Base-by-base conservation (phyloP, 2,888 invertebrate genomes). In the Hydropsyche betteni region DNA sequence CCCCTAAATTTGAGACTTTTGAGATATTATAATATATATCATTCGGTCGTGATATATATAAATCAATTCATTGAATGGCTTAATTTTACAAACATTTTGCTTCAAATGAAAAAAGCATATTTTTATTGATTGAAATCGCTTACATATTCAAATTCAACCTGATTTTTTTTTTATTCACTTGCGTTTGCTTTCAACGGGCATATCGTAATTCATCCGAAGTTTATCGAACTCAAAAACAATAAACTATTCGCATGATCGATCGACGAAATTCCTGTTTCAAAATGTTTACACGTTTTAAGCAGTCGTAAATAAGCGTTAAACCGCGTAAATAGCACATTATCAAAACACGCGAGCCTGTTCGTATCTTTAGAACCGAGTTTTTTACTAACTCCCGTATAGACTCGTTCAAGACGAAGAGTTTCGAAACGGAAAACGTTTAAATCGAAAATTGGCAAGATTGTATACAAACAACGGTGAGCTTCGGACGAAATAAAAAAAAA, bases 281-380 rank as follows among this genome's bases (percentile, higher is more conserved):
- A 44, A 44, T 55, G 16, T 55, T 55, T 55, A 16, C 14, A 55
- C 51, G 8, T 51, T n/a, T 51, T 51, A 8, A 51, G 6, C 5
- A 55, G 55, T n/a, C 55, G 16, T 55, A 55, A 55, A 55, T 55
- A 55, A 55, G n/a, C 16, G 5, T n/a, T 55, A 14, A n/a, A 55
- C n/a, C 8, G 8, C 8, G 51, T 8, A 51, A 51, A 55, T 55
- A 55, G n/a, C 51, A n/a, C 51, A 55, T 55, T 55, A 16, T 16
- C 14, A 55, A 55, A 55, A 55, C 55, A 55, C n/a, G 12, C 55
- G 16, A n/a, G 55, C 12, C 36, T 34, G 34, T 5, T 12, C 8
- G 36, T 33, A 64, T 64, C 8, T 64, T 24, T 24, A 24, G 58
- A 58, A 58, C 24, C 16, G 5, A 33, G 34, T 10, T 36, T n/a